A percentile compares a stretch with the other conserved stretches of the same genome.
Conservation (phyloP, 64 coral and sea anemone genomes). For the Porites australiensis region DNA sequence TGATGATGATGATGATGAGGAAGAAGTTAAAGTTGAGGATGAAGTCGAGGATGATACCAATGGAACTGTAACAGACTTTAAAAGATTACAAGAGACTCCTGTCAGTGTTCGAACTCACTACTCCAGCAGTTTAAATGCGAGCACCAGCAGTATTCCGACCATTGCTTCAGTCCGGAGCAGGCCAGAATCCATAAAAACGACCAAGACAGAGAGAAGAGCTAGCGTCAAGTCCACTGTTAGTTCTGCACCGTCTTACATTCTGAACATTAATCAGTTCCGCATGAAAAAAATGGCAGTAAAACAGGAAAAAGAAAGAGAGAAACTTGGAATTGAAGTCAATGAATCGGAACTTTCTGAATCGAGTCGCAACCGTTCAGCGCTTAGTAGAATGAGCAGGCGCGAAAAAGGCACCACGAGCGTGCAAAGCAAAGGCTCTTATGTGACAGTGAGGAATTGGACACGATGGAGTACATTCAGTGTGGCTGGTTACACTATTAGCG, state of each 20-base stretch:
- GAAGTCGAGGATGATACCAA: slow-evolving; percentile 16
- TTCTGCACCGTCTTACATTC: slow-evolving; percentile 37
- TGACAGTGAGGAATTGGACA: slow-evolving; percentile 60
- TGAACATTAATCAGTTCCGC: slow-evolving; percentile 29
- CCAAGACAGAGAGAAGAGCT: background rate
- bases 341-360: slow-evolving; percentile 41
- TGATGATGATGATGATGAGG: slow-evolving; percentile 24
- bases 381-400: slow-evolving; percentile 1
- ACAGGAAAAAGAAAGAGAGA: slow-evolving; percentile 20
- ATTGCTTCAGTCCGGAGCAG: slow-evolving; percentile 38
- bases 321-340: background rate
- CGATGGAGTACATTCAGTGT: slow-evolving; percentile 58
- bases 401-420: slow-evolving; percentile 30
- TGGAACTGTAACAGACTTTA: background rate
- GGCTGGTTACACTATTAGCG: slow-evolving; percentile 69
- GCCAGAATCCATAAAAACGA: background rate
- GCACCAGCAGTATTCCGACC: slow-evolving; percentile 69
- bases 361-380: background rate
- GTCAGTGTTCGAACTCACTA: slow-evolving; percentile 17
- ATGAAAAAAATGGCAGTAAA: slow-evolving; percentile 52
- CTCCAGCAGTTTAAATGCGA: slow-evolving; percentile 54
- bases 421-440: slow-evolving; percentile 51
- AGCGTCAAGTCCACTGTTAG: slow-evolving; percentile 20
- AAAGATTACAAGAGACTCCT: slow-evolving; percentile 1
- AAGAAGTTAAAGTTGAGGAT: background rate